Conservation (phyloP, 1,140 invertebrate species). For the Drosophila pandora region DNA sequence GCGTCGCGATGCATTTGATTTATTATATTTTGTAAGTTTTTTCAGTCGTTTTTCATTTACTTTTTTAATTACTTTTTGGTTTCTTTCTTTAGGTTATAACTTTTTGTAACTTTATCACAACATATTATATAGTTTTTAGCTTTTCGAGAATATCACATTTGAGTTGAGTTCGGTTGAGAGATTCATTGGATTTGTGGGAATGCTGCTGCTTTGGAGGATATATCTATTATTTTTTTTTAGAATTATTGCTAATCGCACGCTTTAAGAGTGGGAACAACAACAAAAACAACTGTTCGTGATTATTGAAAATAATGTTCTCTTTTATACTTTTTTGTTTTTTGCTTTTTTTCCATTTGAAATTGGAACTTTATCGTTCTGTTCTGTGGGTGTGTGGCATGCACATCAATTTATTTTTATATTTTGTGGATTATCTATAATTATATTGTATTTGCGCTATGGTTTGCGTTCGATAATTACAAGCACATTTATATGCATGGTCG, state of each 20-base stretch:
- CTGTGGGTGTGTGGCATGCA: slow-evolving; percentile 43
- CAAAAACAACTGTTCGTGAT: slow-evolving; percentile 50
- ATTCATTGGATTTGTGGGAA: slow-evolving; percentile 59
- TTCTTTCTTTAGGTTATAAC: slow-evolving; percentile 7
- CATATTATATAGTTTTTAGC: slow-evolving; percentile 16
- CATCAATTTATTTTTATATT: slow-evolving; percentile 50
- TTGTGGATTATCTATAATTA: slow-evolving; percentile 50
- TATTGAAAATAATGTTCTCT: slow-evolving; percentile 40
- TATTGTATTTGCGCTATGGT: slow-evolving; percentile 56
- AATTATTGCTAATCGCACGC: slow-evolving; percentile 55
- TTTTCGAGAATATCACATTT: slow-evolving; percentile 57
- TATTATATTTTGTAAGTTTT: neutral
- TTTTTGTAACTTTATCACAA: slow-evolving; percentile 43
- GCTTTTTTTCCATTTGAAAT: slow-evolving; percentile 10
- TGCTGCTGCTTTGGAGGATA: slow-evolving; percentile 49
- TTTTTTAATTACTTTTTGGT: slow-evolving; percentile 26
- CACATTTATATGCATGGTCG: slow-evolving; percentile 59
- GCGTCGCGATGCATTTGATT: slow-evolving; percentile 22
- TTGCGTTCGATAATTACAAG: slow-evolving; percentile 60
- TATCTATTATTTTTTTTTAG: slow-evolving; percentile 18
- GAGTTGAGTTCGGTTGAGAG: slow-evolving; percentile 35
- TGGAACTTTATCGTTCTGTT: slow-evolving; percentile 15
- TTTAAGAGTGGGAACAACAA: slow-evolving; percentile 46
- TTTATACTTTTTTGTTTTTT: slow-evolving; percentile 27
- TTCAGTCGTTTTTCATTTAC: slow-evolving; percentile 37